Evolutionary conservation across 2,888 invertebrate genomes (phyloP), one percentile per base, ranked within the genome.

Genomic region (Synanthedon andrenaeformis): DNA sequence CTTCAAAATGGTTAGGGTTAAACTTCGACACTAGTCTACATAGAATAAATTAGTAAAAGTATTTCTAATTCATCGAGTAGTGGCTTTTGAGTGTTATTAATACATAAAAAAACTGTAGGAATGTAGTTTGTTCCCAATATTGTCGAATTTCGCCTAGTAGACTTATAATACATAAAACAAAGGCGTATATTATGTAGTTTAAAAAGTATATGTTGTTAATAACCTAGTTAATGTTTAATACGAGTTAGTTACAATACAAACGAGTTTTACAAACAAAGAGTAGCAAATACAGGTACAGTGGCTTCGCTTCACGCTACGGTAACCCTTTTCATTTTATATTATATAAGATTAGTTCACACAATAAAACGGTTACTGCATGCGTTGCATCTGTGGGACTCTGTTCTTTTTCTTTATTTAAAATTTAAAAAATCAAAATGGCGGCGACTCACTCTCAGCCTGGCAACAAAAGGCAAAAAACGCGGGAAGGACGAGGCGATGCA

Each of bases 401-500:
- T 49, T 12, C 6, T 12, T n/a, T 52, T 19, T 52, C 28, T 45
- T 23, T 49, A 13, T 13, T 41, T 2, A 49, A 48, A 53, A 19
- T 12, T 42, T 23, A 28, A 41, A 51, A 54, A 51, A 12, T 19
- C 4, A 35, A 51, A 51, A 35, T 13, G n/a, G 81, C 82, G 82
- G 65, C 83, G 51, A 59, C 72, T 1, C 78, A 81, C 62, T 70
- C 67, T 50, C 83, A 82, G 58, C 66, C 74, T 0, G 74, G 68
- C 0, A 63, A 66, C 1, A 86, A 86, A 61, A 66, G 84, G 58
- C 84, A 79, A 64, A 86, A 84, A 60, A 72, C 79, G n/a, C 62
- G 75, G 41, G 85, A 86, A 17, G 62, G 62, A 0, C 70, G 75
- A 52, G 58, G 58, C 4, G 82, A 80, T 3, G 64, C 67, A 56